Evolutionary conservation across 2,113 vertebrate species (phyloP).

Genomic region (Atrichornis clamosus): DNA sequence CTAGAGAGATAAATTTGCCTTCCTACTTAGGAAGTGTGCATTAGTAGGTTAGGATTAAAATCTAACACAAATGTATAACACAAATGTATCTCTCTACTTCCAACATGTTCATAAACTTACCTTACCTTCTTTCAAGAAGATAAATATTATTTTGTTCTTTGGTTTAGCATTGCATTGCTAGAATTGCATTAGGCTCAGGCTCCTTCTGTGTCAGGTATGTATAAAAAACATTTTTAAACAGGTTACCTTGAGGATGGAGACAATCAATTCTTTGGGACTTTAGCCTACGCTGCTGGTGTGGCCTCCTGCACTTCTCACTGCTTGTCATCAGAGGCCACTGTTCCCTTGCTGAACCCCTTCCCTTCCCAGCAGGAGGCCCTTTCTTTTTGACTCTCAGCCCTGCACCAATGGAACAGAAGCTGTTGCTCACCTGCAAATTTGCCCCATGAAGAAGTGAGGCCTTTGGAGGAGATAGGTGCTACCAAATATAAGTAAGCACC

Average conservation of each 20-base stretch:
- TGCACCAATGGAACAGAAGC: background rate
- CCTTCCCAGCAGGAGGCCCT: background rate
- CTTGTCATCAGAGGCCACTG: constrained; percentile 59
- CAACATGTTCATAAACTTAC: background rate
- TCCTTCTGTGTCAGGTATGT: rapidly evolving
- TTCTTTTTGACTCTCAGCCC: background rate
- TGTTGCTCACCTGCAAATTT: background rate
- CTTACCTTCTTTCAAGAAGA: background rate
- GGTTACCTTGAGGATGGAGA: background rate
- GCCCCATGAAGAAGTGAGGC: background rate
- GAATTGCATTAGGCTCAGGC: background rate
- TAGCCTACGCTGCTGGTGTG: rapidly evolving
- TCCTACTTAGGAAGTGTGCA: background rate
- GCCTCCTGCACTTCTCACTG: constrained; percentile 21
- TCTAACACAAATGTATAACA: background rate
- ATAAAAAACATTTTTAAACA: background rate
- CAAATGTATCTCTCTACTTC: background rate
- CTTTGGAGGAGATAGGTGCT: background rate
- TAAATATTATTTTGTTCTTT: background rate
- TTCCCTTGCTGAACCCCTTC: background rate
- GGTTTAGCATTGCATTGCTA: background rate
- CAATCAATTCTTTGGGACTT: background rate
- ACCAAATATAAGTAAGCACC: background rate
- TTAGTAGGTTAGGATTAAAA: background rate
- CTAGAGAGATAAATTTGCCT: background rate